Conservation (phyloP, 1,140 invertebrate species). For the Trichonephila clavipes region DNA sequence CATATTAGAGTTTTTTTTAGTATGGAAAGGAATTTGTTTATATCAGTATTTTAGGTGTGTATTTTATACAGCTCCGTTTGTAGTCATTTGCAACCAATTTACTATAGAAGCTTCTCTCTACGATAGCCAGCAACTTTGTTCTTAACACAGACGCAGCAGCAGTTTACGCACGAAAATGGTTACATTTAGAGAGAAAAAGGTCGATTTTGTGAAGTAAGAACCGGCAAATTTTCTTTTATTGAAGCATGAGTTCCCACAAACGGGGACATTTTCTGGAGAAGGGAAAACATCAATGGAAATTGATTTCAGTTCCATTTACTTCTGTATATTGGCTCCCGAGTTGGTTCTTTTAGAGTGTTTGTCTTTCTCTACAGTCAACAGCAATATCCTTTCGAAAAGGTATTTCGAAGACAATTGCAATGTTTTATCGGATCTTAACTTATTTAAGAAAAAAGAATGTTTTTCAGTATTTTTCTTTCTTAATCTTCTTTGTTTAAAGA, state of each 20-base stretch:
- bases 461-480: constrained; percentile 27
- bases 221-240: constrained; percentile 30
- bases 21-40: background rate
- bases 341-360: constrained; percentile 69
- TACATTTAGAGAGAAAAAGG: constrained; percentile 15
- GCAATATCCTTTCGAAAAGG: constrained; percentile 73
- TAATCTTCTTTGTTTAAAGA: constrained; percentile 67
- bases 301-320: constrained; percentile 76
- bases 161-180: constrained; percentile 49
- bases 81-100: background rate
- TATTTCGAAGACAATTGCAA: constrained; percentile 74
- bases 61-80: background rate
- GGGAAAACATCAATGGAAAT: constrained; percentile 74
- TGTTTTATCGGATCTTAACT: constrained; percentile 75
- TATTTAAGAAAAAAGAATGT: constrained; percentile 68
- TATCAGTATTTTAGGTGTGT: background rate
- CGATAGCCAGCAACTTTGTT: background rate
- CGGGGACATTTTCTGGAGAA: constrained; percentile 57
- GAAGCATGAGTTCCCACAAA: constrained; percentile 65
- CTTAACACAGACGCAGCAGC: background rate
- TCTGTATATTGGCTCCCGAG: constrained; percentile 73
- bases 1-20: background rate
- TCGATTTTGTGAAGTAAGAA: constrained; percentile 44
- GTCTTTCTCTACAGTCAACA: constrained; percentile 76
- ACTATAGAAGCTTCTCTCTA: too few relatives aligned